These are phyloP conservation scores for Oophaga pumilio DNA, from an alignment of 2,113 vertebrate species.

Conservation along the genomic window DNA sequence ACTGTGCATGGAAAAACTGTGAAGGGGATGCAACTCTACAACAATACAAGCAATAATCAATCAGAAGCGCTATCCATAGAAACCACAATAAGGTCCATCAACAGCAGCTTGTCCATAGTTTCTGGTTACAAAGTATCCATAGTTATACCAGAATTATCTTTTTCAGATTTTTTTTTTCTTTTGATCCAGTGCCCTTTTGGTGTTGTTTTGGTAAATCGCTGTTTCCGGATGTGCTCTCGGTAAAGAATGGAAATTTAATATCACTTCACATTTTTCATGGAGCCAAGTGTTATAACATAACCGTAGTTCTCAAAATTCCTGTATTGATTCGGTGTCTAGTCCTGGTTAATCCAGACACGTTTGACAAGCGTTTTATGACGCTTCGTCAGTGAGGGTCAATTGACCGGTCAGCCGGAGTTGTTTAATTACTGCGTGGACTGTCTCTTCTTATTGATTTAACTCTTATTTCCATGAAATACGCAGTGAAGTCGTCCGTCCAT, in stretches of 20 bases:
- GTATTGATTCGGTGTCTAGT: background rate
- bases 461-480: background rate
- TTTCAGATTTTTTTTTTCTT: too few relatives aligned
- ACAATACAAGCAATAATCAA: too few relatives aligned
- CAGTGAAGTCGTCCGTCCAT: background rate
- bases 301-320: background rate
- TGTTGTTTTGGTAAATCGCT: background rate
- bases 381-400: background rate
- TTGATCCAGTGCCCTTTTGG: background rate
- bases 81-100: too few relatives aligned
- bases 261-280: too few relatives aligned
- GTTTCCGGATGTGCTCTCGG: background rate
- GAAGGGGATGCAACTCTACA: too few relatives aligned
- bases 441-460: constrained; percentile 24
- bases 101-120: too few relatives aligned
- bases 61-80: too few relatives aligned
- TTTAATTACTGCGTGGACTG: constrained; percentile 17
- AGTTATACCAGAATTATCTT: too few relatives aligned
- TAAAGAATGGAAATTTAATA: background rate
- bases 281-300: background rate
- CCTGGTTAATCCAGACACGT: background rate
- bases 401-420: background rate
- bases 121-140: too few relatives aligned
- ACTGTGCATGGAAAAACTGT: too few relatives aligned
- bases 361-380: constrained; percentile 13